phyloP scores from a whole-genome alignment of 2,888 invertebrate genomes.

The Linnaemya vulpina region DNA sequence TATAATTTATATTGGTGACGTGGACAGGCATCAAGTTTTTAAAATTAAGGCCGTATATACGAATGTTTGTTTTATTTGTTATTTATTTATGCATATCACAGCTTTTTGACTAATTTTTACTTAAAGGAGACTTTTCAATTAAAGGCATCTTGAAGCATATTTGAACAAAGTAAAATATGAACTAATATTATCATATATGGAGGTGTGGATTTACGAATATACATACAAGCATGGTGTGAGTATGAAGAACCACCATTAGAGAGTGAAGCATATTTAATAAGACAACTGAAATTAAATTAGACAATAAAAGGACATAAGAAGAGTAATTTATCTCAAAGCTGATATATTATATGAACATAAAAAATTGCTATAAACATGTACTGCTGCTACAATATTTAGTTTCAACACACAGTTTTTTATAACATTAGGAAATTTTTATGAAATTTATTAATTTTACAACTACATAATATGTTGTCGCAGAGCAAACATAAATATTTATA shows the following conservation, averaged over 20 bases:
- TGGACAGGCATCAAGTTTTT: no score
- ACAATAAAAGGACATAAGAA: neutral
- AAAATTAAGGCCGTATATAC: no score
- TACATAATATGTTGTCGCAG: neutral
- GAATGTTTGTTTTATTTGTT: no score
- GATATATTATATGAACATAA: neutral
- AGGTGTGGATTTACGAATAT: no score
- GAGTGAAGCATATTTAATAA: slow-evolving; percentile 2
- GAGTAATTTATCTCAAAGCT: neutral
- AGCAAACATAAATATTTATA: slow-evolving; percentile 41
- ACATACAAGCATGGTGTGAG: neutral
- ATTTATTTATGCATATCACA: neutral
- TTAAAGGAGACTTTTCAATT: neutral
- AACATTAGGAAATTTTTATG: slow-evolving; percentile 10
- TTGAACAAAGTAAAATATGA: neutral
- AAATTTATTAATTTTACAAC: slow-evolving; percentile 17
- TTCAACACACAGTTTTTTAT: slow-evolving; percentile 25
- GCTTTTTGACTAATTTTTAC: neutral
- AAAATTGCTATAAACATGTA: slow-evolving; percentile 8
- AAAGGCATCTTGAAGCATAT: neutral
- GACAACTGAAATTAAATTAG: slow-evolving; percentile 39
- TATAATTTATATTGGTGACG: no score
- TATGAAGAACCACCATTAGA: slow-evolving; percentile 14
- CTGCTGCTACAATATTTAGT: neutral
- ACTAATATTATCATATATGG: slow-evolving; percentile 38